Conservation (phyloP, 2,113 vertebrate species). For the Rhynchomys soricoides region DNA sequence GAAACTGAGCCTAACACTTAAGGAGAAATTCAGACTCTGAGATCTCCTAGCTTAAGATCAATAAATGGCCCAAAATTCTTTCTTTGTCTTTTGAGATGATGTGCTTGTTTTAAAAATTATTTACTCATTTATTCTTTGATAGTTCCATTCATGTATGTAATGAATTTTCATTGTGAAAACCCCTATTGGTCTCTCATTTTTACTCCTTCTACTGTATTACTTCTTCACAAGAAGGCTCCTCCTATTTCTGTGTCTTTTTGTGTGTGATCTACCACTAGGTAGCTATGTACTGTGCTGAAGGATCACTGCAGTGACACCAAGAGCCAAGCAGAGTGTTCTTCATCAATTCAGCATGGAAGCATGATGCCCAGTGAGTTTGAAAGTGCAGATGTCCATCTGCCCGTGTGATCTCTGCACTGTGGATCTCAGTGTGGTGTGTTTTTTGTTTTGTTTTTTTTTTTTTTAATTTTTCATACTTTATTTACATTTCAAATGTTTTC, state of each 20-base stretch:
- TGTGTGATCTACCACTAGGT: too few relatives aligned
- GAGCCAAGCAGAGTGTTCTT: neutral
- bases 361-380: neutral
- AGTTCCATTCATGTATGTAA: neutral
- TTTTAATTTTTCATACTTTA: too few relatives aligned
- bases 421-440: neutral
- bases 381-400: neutral
- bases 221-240: neutral
- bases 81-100: neutral
- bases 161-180: neutral
- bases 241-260: neutral
- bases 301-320: neutral
- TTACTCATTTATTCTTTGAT: neutral
- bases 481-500: too few relatives aligned
- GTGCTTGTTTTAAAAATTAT: neutral
- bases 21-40: neutral
- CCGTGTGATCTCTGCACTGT: too few relatives aligned
- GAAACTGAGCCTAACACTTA: neutral
- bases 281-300: neutral
- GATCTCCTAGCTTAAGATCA: neutral
- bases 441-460: too few relatives aligned
- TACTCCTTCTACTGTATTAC: neutral
- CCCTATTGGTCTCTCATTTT: neutral
- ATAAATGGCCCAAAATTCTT: neutral
- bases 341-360: neutral